Evolutionary conservation across 2,113 vertebrate species (phyloP), one percentile per base, ranked within the genome.

Genomic region (Dissostichus mawsoni): DNA sequence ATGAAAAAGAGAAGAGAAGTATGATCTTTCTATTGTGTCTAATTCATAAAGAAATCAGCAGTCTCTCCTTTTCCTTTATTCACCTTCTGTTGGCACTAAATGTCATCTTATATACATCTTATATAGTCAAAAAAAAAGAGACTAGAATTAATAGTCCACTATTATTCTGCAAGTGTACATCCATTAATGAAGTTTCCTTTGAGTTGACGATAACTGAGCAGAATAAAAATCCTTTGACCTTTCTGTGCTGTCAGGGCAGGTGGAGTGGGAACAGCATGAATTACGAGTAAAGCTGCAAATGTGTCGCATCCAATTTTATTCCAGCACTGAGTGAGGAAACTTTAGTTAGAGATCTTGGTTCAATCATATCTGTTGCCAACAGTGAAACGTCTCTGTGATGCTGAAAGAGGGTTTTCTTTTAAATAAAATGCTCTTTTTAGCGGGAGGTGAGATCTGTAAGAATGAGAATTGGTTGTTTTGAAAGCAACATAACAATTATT

Each of bases 141-240:
- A 25, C 29, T 5, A 6, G 16, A 29, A 29, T 29, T 4, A 29
- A 29, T 29, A 29, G 29, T 29, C 29, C 29, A 29, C 29, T 29
- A 29, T 29, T 29, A 29, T 29, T 29, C 29, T 29, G 29, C 29
- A 29, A 29, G 29, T 29, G 29, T 29, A 4, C 29, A 29, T 29
- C 29, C 29, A 29, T 29, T 29, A 4, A 29, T 29, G 29, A 29
- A 29, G 29, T 29, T 29, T 29, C 29, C 29, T 29, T 29, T 29
- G 29, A 29, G 29, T 29, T 29, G 29, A 29, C 29, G 3, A 29
- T 4, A 29, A n/a, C 25, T 25, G 25, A 45, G 33, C 74, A 73
- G 50, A 44, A 55, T 41, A 13, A 50, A 53, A 64, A 68, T 62
- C 23, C 16, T 20, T 8, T 47, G 64, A 76, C 67, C 52, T 63